These are phyloP conservation scores for Drosophila gunungcola DNA, from an alignment of 1,140 invertebrate genomes.

Conservation along the genomic window DNA sequence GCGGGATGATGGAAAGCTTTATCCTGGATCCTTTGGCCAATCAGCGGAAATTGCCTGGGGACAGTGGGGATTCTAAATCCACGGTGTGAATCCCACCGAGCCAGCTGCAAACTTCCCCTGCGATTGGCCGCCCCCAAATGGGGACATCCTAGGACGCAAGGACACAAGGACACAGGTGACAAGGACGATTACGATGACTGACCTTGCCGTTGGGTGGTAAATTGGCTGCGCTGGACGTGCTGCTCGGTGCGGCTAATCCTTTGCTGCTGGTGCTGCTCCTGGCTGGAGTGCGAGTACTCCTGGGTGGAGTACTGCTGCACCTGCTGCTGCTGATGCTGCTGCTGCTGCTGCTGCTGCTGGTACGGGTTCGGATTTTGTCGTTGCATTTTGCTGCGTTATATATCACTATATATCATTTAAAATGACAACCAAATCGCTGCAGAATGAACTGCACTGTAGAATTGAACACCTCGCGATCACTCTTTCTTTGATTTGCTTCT, in stretches of 20 bases:
- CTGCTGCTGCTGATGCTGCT: constrained; percentile 86
- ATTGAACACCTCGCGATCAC: constrained; percentile 76
- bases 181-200: constrained; percentile 77
- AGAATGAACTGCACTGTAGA: constrained; percentile 76
- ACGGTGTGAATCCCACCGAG: constrained; percentile 77
- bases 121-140: constrained; percentile 5
- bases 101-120: constrained; percentile 34
- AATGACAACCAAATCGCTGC: constrained; percentile 81
- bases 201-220: constrained; percentile 92
- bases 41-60: constrained; percentile 48
- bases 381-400: constrained; percentile 84
- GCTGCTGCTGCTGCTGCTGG: constrained; percentile 80
- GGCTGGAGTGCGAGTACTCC: constrained; percentile 76
- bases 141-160: not conserved
- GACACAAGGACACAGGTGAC: constrained; percentile 17
- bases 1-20: constrained; percentile 26
- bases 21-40: constrained; percentile 16
- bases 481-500: constrained; percentile 78
- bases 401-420: constrained; percentile 84
- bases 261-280: constrained; percentile 87
- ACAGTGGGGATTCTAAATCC: constrained; percentile 71
- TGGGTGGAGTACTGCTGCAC: constrained; percentile 86
- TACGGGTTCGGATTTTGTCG: constrained; percentile 85
- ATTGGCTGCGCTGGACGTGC: constrained; percentile 89
- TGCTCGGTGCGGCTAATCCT: constrained; percentile 89